Evolutionary conservation across 2,113 vertebrate genomes (phyloP).

Genomic region (Nematolebias whitei): DNA sequence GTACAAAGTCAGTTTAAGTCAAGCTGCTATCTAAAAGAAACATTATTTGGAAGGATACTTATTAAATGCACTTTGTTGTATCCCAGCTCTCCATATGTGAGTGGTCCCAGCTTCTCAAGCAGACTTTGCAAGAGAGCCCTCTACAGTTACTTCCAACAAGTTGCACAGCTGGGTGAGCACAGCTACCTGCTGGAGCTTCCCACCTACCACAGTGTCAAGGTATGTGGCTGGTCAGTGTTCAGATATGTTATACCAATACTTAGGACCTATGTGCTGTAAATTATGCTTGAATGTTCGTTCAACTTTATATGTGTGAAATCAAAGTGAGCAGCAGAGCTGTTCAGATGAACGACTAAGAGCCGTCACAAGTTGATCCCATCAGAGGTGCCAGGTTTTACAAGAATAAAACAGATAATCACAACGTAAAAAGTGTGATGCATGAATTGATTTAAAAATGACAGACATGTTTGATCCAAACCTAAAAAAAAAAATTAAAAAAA

Average conservation of each 20-base stretch:
- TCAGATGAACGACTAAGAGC: no score
- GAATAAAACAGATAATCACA: no score
- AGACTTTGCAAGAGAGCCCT: constrained; percentile 80
- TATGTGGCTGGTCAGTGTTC: constrained; percentile 22
- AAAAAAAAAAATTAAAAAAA: no score
- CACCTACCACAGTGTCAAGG: constrained; percentile 76
- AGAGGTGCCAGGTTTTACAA: no score
- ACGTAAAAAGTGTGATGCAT: no score
- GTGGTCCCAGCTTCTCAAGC: constrained; percentile 71
- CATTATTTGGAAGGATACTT: not conserved
- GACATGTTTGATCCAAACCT: no score
- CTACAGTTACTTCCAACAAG: constrained; percentile 69
- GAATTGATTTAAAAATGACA: no score
- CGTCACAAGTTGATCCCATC: no score
- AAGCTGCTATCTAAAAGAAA: not conserved
- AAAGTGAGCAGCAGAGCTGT: no score
- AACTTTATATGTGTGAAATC: no score
- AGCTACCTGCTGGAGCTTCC: constrained; percentile 63
- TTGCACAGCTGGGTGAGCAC: constrained; percentile 58
- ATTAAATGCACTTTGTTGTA: not conserved
- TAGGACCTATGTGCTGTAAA: no score
- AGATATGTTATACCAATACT: no score
- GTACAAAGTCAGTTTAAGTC: not conserved
- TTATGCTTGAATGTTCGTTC: not conserved
- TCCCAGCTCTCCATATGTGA: constrained; percentile 77